Evolutionary conservation across 2,797 vertebrate species (phyloP).

Genomic region (Gadopsis bispinosus): DNA sequence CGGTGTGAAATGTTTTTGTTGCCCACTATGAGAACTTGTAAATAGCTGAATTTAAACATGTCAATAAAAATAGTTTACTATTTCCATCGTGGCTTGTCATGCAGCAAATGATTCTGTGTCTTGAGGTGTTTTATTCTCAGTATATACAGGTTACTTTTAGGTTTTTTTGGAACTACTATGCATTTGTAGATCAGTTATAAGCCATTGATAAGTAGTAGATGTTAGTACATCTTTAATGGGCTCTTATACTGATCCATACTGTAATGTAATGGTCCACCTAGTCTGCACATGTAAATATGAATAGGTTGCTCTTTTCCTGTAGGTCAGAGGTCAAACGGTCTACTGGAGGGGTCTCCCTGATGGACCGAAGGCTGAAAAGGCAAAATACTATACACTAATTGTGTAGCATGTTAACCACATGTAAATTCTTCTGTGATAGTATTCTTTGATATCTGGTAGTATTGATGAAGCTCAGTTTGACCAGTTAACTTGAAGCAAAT

Average conservation of each 20-base stretch:
- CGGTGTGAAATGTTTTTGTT: conserved; percentile 70
- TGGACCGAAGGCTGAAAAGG: neutral
- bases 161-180: neutral
- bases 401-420: neutral
- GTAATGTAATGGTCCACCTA: neutral
- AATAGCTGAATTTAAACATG: conserved; percentile 86
- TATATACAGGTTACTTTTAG: neutral
- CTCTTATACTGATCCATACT: neutral
- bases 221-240: neutral
- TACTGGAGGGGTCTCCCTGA: neutral
- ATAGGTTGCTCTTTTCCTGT: neutral
- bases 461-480: neutral
- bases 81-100: conserved; percentile 87
- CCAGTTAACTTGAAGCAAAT: neutral
- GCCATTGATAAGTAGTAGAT: neutral
- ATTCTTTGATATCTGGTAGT: neutral
- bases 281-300: neutral
- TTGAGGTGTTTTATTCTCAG: conserved; percentile 78
- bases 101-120: conserved; percentile 84
- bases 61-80: conserved; percentile 91
- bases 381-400: neutral
- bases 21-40: conserved; percentile 83
- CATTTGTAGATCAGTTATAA: neutral
- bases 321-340: neutral
- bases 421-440: neutral